phyloP scores from a whole-genome alignment of 92 coral and sea anemone species.

The Palythoa grandis region DNA sequence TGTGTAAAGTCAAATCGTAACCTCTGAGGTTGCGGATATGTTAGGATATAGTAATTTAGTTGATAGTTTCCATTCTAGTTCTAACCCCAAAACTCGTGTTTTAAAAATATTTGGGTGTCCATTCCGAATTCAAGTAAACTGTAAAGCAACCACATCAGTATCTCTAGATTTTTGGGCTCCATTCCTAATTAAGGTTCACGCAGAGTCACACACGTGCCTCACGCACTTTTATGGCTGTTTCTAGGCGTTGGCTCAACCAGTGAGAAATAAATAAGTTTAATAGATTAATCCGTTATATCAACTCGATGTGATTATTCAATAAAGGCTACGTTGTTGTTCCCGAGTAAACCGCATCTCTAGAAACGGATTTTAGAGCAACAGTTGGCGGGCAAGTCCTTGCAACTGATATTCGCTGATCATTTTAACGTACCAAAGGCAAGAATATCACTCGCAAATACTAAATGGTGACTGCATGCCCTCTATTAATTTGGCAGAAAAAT shows the following conservation, averaged over 20 bases:
- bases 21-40: background rate
- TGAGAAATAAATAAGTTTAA: background rate
- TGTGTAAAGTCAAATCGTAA: background rate
- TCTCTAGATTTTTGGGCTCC: background rate
- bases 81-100: too few relatives aligned
- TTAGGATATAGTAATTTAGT: too few relatives aligned
- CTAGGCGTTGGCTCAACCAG: slow-evolving; percentile 33
- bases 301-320: background rate
- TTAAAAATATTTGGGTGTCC: background rate
- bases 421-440: background rate
- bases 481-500: background rate
- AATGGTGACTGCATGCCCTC: background rate
- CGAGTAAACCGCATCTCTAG: background rate
- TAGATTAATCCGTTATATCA: slow-evolving; percentile 17
- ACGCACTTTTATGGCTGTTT: background rate
- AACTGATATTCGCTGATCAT: background rate
- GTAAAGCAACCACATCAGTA: background rate
- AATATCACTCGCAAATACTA: background rate
- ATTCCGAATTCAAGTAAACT: background rate
- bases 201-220: slow-evolving; percentile 1
- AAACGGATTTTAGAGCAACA: background rate
- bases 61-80: too few relatives aligned
- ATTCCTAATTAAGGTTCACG: background rate
- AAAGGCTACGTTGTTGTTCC: background rate
- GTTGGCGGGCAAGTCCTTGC: background rate